Base-by-base conservation (phyloP, 2,888 invertebrate genomes). In the Dromius quadrimaculatus region DNA sequence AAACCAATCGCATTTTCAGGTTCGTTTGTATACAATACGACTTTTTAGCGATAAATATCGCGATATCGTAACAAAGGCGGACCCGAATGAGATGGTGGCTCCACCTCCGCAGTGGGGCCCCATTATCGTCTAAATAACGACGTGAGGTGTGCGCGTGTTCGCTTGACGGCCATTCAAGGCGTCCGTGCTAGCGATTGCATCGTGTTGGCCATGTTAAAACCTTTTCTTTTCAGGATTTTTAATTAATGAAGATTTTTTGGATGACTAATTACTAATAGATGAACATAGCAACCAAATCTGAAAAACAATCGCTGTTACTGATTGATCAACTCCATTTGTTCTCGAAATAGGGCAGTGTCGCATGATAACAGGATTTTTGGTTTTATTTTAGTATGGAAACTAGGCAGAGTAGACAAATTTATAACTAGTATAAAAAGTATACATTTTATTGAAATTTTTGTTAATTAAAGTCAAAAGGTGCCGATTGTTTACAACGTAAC, bases 391-490 rank as follows among this genome's bases (percentile, higher is more conserved):
- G 4, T 4, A 23, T 36, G 8, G 34, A 62, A 23, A 62, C 22
- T 22, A 19, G 28, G 15, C 23, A 41, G 38, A 23, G 20, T 43
- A 22, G 43, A 62, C 23, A 62, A 41, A 62, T 43, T 38, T 41
- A 62, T 23, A 36, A 15, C 13, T 62, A 9, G 9, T 22, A 41
- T 62, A 34, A 36, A 62, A 41, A 28, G 6, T 11, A 6, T 11
- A 45, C 19, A 64, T 62, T 38, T 41, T 62, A 43, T 62, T 62
- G 62, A 43, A 43, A 38, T 62, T 41, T 62, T 45, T 47, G 64
- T 64, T 64, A 64, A 64, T 64, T 43, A 64, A 47, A 23, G 64
- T 64, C 64, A 64, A 64, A 64, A 36, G 64, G 47, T 45, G 47
- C 64, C 64, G 64, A 64, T 45, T 47, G 47, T 64, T 64, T 64